Evolutionary conservation across 2,113 vertebrate genomes (phyloP).

Genomic region (Heterochromis multidens): DNA sequence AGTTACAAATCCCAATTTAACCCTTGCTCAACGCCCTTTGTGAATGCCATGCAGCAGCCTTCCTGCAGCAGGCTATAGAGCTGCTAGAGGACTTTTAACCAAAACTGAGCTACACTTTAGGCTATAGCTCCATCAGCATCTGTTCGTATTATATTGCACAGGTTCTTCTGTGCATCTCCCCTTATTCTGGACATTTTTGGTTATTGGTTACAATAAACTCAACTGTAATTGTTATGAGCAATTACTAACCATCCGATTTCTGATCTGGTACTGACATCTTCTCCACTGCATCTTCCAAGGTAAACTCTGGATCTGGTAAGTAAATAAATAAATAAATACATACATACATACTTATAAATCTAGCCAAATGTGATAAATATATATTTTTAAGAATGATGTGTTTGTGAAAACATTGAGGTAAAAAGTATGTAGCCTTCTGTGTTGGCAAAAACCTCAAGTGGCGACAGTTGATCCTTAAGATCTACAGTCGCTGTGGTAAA

Average conservation of each 20-base stretch:
- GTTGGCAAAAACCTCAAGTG: too few species aligned
- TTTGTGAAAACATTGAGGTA: neutral
- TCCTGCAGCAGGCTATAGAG: neutral
- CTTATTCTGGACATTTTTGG: neutral
- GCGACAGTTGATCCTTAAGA: neutral
- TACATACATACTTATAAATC: too few species aligned
- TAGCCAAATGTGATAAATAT: too few species aligned
- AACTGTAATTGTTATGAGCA: neutral
- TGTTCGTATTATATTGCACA: neutral
- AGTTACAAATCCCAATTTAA: neutral
- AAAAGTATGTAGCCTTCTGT: neutral
- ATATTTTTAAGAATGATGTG: too few species aligned
- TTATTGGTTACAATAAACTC: neutral
- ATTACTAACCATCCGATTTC: neutral
- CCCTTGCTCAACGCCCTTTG: neutral
- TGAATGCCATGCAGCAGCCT: neutral
- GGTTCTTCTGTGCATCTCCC: neutral
- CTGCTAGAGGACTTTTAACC: neutral
- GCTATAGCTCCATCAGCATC: neutral
- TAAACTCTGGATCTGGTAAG: neutral
- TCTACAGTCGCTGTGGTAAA: neutral
- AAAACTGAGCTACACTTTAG: neutral
- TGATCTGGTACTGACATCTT: accelerated
- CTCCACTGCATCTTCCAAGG: neutral
- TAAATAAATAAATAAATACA: neutral